Evolutionary conservation across 2,888 invertebrate genomes (phyloP), one percentile per base, ranked within the genome.

Genomic region (Protophormia terraenovae): DNA sequence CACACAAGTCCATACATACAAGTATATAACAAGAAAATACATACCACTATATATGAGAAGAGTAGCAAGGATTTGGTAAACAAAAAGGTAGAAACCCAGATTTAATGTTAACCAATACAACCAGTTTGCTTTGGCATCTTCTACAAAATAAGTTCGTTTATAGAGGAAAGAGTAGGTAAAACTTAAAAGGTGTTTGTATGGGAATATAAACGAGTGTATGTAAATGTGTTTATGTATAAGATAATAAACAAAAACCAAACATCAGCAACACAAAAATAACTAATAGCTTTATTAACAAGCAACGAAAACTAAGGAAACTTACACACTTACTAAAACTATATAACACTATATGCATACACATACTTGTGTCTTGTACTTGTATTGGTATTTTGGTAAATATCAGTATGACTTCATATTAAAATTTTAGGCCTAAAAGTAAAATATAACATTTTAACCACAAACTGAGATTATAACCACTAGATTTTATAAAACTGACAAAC

Each of bases 391-490:
- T n/a, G n/a, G n/a, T n/a, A n/a, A n/a, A n/a, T n/a, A 1, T 24
- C 6, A n/a, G n/a, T 64, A 19, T 19, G 7, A 58, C 41, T n/a
- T 0, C 60, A 55, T 41, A 69, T 58, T 45, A 58, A 73, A 60
- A 64, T 76, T 66, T 55, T 76, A 71, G 79, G 77, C 77, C 35
- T 22, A 62, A 69, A 81, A 84, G 69, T 84, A 81, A 81, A 84
- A 80, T 76, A 84, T 80, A 84, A 80, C 80, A 90, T 90, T 89
- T 90, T 89, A 90, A 90, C 90, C 90, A 88, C 90, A 90, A 90
- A 90, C 90, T 90, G 90, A 90, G 90, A 90, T 90, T 90, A 88
- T 88, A 88, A 87, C 88, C 88, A 87, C 87, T 72, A 87, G 83
- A 85, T 82, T 88, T 83, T 87, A 85, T 77, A 72, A 86, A 78